Conservation (phyloP, 2,113 vertebrate genomes). For the Enhydra lutris region DNA sequence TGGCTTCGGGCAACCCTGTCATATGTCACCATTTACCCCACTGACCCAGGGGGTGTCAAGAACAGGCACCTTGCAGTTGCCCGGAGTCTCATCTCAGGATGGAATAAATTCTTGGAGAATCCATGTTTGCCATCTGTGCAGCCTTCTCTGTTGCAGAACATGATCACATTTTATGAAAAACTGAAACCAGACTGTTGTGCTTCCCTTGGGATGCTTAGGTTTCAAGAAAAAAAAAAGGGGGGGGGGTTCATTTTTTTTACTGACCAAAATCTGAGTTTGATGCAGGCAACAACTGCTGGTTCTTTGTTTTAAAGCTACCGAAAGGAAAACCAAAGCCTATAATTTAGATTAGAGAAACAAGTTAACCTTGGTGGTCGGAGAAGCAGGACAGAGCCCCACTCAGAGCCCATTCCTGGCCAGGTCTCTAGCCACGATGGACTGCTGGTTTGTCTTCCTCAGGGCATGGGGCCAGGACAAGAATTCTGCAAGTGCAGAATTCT, state of each 20-base stretch:
- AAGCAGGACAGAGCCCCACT: neutral
- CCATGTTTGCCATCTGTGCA: neutral
- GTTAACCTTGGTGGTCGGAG: neutral
- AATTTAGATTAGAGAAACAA: neutral
- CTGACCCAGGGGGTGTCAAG: neutral
- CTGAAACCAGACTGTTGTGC: neutral
- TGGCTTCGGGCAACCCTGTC: neutral
- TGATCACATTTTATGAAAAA: slow-evolving; percentile 45
- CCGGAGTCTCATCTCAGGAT: neutral
- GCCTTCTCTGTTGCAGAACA: slow-evolving; percentile 19
- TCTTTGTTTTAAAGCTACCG: slow-evolving; percentile 36
- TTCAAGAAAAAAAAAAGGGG: neutral
- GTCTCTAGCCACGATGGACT: neutral
- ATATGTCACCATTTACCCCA: neutral
- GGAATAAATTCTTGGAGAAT: neutral
- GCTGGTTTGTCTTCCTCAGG: neutral
- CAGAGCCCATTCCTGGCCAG: neutral
- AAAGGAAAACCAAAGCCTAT: slow-evolving; percentile 23
- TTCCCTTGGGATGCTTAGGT: slow-evolving; percentile 2
- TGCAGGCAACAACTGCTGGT: neutral
- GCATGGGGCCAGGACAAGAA: neutral
- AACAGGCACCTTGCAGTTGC: too few species aligned
- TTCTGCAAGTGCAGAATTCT: neutral
- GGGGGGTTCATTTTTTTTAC: neutral
- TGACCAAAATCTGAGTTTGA: neutral